phyloP scores from a whole-genome alignment of 1,140 invertebrate genomes.

The Papilio helenus region DNA sequence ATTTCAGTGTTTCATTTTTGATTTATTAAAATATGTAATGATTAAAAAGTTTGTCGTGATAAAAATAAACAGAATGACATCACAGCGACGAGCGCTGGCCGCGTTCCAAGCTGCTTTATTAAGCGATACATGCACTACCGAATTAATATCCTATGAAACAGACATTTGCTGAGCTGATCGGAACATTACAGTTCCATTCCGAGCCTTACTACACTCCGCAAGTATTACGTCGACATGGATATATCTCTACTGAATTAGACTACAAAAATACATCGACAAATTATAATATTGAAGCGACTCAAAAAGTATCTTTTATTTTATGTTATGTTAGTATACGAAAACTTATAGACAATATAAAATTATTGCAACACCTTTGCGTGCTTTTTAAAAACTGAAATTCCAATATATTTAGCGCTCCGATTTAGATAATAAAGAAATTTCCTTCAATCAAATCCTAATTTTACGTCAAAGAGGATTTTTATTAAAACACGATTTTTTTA shows the following conservation, averaged over 20 bases:
- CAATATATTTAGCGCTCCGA: too few species aligned
- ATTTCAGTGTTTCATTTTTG: not conserved
- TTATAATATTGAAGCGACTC: not conserved
- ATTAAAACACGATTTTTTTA: too few species aligned
- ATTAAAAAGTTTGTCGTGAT: slow-evolving; percentile 1
- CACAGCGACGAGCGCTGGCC: slow-evolving; percentile 41
- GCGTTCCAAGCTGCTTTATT: slow-evolving; percentile 48
- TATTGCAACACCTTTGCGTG: too few species aligned
- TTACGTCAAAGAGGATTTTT: too few species aligned
- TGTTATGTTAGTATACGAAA: not conserved
- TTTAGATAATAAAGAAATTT: too few species aligned
- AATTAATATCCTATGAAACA: slow-evolving; percentile 52
- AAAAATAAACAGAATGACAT: slow-evolving; percentile 17
- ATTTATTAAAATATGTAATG: not conserved
- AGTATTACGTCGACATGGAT: not conserved
- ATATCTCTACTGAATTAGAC: not conserved
- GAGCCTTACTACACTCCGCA: slow-evolving; percentile 11
- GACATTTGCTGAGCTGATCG: slow-evolving; percentile 25
- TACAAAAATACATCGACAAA: not conserved
- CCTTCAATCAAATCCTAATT: too few species aligned
- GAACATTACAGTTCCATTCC: slow-evolving; percentile 10
- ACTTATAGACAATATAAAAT: too few species aligned
- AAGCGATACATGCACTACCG: slow-evolving; percentile 48
- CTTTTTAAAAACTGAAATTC: too few species aligned
- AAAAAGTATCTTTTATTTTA: not conserved